Base-by-base conservation (phyloP, 2,888 invertebrate species). In the Drosophila putrida region DNA sequence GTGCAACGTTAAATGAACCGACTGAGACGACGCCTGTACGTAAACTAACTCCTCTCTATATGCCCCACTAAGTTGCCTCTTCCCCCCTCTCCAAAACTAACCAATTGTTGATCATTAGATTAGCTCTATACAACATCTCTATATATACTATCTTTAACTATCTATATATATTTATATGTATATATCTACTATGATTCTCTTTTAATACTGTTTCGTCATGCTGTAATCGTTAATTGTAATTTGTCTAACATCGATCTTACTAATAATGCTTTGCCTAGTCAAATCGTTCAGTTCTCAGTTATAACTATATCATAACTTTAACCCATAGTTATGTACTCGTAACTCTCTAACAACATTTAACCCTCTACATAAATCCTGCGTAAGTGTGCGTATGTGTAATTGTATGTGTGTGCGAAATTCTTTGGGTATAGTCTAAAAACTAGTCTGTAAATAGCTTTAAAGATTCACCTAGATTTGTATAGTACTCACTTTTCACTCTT, bases 1-100 rank as follows among this genome's bases (percentile, higher is more conserved):
- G 96, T 89, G 86, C 91, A 86, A 88, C 80, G 88, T 91, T 89
- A 78, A 88, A 85, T 87, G 91, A 91, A 90, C 91, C 92, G 85
- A 93, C 91, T 88, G 93, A 93, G 90, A 91, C 90, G 88, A 93
- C 92, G 83, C 93, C 93, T 90, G 93, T 93, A 93, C 91, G 93
- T 93, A 92, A 91, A 87, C 89, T 89, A 89, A 88, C 85, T 84
- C 72, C 80, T 73, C 86, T 74, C 80, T 73, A 82, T 74, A 69
- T 64, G 73, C 83, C 80, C 84, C 60, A 82, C 67, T 68, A 82
- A 65, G 53, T 54, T 36, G 20, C 38, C 35, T 46, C 2, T 15
- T 11, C 36, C 44, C 15, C n/a, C 27, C 27, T 13, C 27, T n/a
- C 27, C 4, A 33, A 57, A 20, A 36, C 44, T 46, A 36, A 57